Percentiles rank a stretch among this genome's conserved stretches.
Conservation (phyloP, 2,888 invertebrate genomes). For the Dryadula phaetusa region DNA sequence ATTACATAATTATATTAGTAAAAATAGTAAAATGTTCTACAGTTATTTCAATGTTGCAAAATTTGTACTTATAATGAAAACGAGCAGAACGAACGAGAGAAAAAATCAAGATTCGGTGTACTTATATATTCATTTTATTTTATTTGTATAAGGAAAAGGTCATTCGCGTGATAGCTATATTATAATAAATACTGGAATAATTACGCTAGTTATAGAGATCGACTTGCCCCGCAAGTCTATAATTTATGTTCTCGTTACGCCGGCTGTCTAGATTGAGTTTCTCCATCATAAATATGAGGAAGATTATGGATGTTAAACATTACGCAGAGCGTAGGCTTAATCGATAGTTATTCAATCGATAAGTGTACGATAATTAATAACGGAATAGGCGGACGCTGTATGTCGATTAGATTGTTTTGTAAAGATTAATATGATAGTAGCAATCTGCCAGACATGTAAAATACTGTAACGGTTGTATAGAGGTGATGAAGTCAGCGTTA, state of each 20-base stretch:
- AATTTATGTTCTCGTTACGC: constrained; percentile 36
- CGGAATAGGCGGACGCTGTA: constrained; percentile 15
- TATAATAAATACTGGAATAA: neutral
- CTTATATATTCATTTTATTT: neutral
- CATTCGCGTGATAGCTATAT: constrained; percentile 2
- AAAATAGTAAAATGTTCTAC: no score
- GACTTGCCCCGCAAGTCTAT: constrained; percentile 25
- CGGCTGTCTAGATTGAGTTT: constrained; percentile 27
- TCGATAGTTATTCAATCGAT: constrained; percentile 44
- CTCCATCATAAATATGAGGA: constrained; percentile 33
- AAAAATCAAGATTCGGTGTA: no score
- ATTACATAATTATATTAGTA: no score
- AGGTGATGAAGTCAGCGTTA: neutral
- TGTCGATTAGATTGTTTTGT: constrained; percentile 3
- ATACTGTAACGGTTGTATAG: neutral
- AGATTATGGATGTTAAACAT: constrained; percentile 14
- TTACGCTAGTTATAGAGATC: constrained; percentile 13
- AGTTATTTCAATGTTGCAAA: no score
- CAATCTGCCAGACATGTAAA: neutral
- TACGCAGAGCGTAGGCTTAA: constrained; percentile 27
- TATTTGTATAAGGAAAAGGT: neutral
- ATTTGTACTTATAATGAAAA: no score
- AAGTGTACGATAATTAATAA: constrained; percentile 38
- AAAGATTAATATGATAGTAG: constrained; percentile 9
- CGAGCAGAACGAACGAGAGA: no score